Evolutionary conservation across 2,888 invertebrate genomes (phyloP).

Genomic region (Acleris literana): DNA sequence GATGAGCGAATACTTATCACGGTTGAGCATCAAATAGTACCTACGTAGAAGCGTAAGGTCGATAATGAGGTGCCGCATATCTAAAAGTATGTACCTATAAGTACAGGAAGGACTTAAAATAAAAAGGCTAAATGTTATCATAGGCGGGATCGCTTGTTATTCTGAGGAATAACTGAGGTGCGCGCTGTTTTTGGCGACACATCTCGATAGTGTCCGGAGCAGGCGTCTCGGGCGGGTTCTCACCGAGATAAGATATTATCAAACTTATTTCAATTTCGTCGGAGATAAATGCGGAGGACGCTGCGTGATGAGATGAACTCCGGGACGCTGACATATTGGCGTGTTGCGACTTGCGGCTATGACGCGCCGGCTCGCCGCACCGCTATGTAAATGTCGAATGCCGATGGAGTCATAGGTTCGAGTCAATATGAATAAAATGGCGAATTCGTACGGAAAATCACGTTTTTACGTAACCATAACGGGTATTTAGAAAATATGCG

Average conservation of each 20-base stretch:
- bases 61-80: too few species aligned
- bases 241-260: slow-evolving; percentile 66
- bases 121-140: slow-evolving; percentile 50
- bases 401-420: slow-evolving; percentile 76
- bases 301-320: slow-evolving; percentile 38
- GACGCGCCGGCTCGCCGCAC: slow-evolving; percentile 53
- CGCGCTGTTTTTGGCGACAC: slow-evolving; percentile 67
- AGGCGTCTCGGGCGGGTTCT: slow-evolving; percentile 63
- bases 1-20: too few species aligned
- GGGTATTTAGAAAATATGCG: slow-evolving; percentile 44
- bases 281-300: slow-evolving; percentile 56
- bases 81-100: neutral
- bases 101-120: neutral
- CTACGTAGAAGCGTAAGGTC: too few species aligned
- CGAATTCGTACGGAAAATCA: slow-evolving; percentile 71
- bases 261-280: slow-evolving; percentile 69
- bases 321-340: slow-evolving; percentile 39
- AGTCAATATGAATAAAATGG: slow-evolving; percentile 67
- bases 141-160: slow-evolving; percentile 60
- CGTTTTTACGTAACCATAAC: slow-evolving; percentile 64
- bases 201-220: slow-evolving; percentile 69
- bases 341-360: slow-evolving; percentile 38
- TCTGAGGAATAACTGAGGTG: slow-evolving; percentile 47
- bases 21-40: too few species aligned
- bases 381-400: slow-evolving; percentile 77